Percentiles rank a stretch among this genome's conserved stretches.
Conservation (phyloP, 1,140 invertebrate genomes). For the Conus betulinus region DNA sequence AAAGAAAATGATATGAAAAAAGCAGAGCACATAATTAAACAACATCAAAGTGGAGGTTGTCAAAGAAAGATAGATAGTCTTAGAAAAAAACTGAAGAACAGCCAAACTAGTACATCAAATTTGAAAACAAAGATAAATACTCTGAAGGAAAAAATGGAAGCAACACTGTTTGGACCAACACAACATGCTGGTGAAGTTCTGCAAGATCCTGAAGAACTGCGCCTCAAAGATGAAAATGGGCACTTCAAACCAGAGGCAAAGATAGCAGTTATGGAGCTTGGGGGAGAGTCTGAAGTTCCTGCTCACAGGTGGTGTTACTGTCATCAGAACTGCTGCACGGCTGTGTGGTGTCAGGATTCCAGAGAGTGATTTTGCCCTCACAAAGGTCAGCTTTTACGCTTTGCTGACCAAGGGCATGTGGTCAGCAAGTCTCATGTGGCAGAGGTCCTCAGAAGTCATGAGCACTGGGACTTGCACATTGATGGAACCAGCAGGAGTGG, state of each 20-base stretch:
- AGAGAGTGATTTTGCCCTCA: not conserved
- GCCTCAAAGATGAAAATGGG: not conserved
- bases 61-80: too few species aligned
- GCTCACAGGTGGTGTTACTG: not conserved
- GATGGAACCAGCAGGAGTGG: not conserved
- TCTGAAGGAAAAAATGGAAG: too few species aligned
- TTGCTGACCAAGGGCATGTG: not conserved
- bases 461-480: not conserved
- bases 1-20: too few species aligned
- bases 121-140: too few species aligned
- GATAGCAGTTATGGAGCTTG: not conserved
- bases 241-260: not conserved
- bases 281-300: not conserved
- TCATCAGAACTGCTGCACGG: not conserved
- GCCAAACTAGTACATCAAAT: too few species aligned
- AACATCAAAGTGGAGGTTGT: too few species aligned
- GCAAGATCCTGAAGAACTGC: not conserved
- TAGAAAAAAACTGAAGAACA: too few species aligned
- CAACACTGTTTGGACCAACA: too few species aligned
- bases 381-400: not conserved
- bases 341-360: not conserved
- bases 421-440: not conserved
- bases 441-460: not conserved
- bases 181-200: too few species aligned
- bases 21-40: too few species aligned